These are phyloP conservation scores for Caenorhabditis latens DNA, from an alignment of 1,140 invertebrate genomes.

Conservation along the genomic window DNA sequence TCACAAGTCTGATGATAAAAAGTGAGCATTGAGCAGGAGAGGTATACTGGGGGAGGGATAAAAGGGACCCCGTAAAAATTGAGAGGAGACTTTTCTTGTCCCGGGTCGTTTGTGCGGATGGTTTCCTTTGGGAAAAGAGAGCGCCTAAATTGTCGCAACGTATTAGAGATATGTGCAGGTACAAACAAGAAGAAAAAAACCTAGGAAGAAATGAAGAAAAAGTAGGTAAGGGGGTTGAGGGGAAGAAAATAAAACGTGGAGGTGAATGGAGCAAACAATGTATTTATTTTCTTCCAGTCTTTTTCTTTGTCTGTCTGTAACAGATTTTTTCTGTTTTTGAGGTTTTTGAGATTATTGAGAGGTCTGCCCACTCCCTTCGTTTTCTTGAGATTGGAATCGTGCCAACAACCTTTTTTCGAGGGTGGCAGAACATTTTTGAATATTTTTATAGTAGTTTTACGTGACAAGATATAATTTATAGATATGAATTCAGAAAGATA, in stretches of 20 bases:
- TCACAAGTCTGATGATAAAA: conserved; percentile 33
- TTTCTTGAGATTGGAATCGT: too few relatives aligned
- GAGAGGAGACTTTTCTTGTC: not conserved
- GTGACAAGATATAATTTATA: too few relatives aligned
- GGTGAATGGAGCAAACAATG: conserved; percentile 41
- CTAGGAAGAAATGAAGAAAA: conserved; percentile 13
- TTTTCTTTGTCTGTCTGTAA: conserved; percentile 34
- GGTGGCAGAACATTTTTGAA: too few relatives aligned
- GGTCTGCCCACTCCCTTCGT: not conserved
- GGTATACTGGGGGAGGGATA: not conserved
- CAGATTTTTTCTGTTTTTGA: conserved; percentile 12
- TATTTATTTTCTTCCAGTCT: conserved; percentile 10
- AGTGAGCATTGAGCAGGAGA: not conserved
- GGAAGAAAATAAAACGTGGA: conserved; percentile 22
- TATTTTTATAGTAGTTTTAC: too few relatives aligned
- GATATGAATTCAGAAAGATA: too few relatives aligned
- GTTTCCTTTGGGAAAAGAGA: conserved; percentile 48
- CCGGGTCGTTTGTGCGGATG: not conserved
- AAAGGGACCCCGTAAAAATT: conserved; percentile 10
- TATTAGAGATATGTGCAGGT: conserved; percentile 50
- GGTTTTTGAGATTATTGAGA: not conserved
- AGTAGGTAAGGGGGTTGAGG: not conserved
- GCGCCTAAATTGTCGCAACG: conserved; percentile 38
- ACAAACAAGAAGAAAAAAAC: conserved; percentile 2
- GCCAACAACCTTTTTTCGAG: too few relatives aligned